Base-by-base conservation (phyloP, 35 echinoderm and acorn worm genomes). In the Patiria miniata region DNA sequence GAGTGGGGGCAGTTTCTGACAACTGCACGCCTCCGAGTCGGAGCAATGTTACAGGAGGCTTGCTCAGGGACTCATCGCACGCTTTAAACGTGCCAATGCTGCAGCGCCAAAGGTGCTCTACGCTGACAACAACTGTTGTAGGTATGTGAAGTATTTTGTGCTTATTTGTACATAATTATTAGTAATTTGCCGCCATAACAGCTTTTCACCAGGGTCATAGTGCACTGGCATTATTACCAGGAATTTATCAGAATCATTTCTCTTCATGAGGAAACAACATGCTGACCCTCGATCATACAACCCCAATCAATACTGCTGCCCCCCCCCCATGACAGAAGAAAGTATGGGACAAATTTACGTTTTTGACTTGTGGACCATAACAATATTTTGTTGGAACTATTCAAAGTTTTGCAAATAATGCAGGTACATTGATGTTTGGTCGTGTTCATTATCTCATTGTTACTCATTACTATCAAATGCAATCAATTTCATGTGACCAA, bases 121-220 rank as follows among this genome's bases (percentile, higher is more conserved):
- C n/a, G 77, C 83, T 12, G 89, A 91, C 83, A 91, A 85, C 83
- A 91, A 91, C 83, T 86, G 89, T 52, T 91, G 89, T 77, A 85
- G 89, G 89, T 91, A 40, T 0, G 54, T 52, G 6, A 39, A 68
- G 15, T 82, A 8, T 82, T 47, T 82, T 50, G 18, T 82, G 79
- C 39, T 82, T 14, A 14, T 16, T 32, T 32, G 16, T 78, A 18
- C 18, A 7, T 69, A 32, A 19, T 5, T 36, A 26, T 52, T 50
- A 10, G 47, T 14, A 47, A 82, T 52, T n/a, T n/a, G n/a, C n/a
- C n/a, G n/a, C n/a, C n/a, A n/a, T n/a, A n/a, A n/a, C n/a, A n/a
- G n/a, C n/a, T n/a, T n/a, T n/a, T n/a, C n/a, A n/a, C n/a, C n/a
- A n/a, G n/a, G n/a, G n/a, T n/a, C n/a, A n/a, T n/a, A n/a, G n/a